Evolutionary conservation across 2,888 invertebrate species (phyloP), one percentile per base, ranked within the genome.

Genomic region (Acronicta alni): DNA sequence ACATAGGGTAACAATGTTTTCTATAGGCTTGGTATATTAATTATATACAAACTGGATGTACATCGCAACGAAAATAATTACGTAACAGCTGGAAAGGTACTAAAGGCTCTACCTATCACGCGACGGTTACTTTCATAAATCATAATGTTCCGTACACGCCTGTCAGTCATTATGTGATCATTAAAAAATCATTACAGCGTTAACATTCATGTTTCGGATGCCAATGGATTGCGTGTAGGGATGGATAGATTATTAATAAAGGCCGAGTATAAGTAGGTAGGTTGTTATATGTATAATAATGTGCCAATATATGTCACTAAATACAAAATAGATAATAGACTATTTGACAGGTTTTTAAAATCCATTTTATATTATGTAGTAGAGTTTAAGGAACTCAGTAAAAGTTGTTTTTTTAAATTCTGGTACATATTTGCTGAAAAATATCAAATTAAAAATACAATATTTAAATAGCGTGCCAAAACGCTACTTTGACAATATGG

Each of bases 161-260:
- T 87, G 90, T 89, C 91, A 87, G 88, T 92, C 89, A 90, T 92
- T 92, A 92, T 62, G 82, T 68, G 80, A 86, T 90, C 93, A 93
- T 93, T 93, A 93, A 90, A 92, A 89, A 92, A 91, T 89, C 92
- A 92, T 93, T 93, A 93, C 77, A 79, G 69, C 72, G 72, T 64
- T 70, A 72, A 77, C 64, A 62, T 69, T 68, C 62, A 47, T 51
- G 59, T 37, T 47, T 71, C 57, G 51, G 67, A 69, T 67, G 45
- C 44, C 67, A 51, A 54, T 35, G 35, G 45, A 44, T 59, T 65
- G 45, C 17, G 65, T 65, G 30, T 18, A 42, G 8, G 1, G 16
- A 20, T 9, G 65, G 70, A 59, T 48, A 70, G 48, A 17, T 49
- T 60, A 53, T 58, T 45, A 39, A 37, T 49, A 38, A 44, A 26